phyloP scores from a whole-genome alignment of 2,113 vertebrate genomes.

The Poeciliopsis turrubarensis region DNA sequence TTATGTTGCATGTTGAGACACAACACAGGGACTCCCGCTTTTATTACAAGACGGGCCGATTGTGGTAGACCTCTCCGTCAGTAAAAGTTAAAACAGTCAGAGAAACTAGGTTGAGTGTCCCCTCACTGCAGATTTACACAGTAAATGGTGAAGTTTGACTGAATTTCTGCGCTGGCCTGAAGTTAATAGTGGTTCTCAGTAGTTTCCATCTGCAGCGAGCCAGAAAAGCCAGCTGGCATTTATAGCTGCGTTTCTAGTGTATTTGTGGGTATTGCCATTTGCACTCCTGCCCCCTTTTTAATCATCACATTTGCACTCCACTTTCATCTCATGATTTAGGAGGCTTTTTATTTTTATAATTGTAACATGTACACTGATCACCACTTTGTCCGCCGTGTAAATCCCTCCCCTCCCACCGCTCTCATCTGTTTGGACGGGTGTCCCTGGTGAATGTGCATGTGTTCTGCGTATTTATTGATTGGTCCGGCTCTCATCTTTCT shows the following conservation, averaged over 20 bases:
- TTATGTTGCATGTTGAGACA: slow-evolving; percentile 52
- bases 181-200: slow-evolving; percentile 59
- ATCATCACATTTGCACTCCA: slow-evolving; percentile 73
- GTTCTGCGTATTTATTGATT: slow-evolving; percentile 72
- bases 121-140: background rate
- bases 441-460: slow-evolving; percentile 53
- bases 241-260: slow-evolving; percentile 64
- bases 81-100: background rate
- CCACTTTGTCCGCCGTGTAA: slow-evolving; percentile 47
- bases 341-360: slow-evolving; percentile 78
- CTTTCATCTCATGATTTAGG: slow-evolving; percentile 77
- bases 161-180: slow-evolving; percentile 23
- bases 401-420: slow-evolving; percentile 42
- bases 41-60: slow-evolving; percentile 14
- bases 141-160: slow-evolving; percentile 8
- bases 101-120: background rate
- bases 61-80: background rate
- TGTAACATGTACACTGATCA: slow-evolving; percentile 54
- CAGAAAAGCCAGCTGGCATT: slow-evolving; percentile 69
- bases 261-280: slow-evolving; percentile 66
- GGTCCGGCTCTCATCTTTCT: slow-evolving; percentile 71
- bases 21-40: slow-evolving; percentile 18
- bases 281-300: slow-evolving; percentile 60
- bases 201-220: slow-evolving; percentile 60
- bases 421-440: slow-evolving; percentile 38